phyloP scores from a whole-genome alignment of 2,888 invertebrate genomes.

The Gnatocerus cornutus region DNA sequence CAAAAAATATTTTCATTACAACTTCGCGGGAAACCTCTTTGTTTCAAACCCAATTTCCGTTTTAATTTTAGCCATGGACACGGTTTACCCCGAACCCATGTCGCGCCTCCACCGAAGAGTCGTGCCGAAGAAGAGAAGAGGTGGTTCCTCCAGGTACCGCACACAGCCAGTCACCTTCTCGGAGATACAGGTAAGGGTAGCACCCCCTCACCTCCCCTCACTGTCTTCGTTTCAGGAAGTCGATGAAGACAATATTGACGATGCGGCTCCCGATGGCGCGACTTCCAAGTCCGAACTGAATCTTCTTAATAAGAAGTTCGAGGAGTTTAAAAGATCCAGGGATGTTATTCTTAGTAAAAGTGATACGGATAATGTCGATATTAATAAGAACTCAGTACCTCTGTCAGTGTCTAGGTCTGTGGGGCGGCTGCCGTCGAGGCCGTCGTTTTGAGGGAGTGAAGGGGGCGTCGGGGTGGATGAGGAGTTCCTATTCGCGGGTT shows the following conservation, averaged over 20 bases:
- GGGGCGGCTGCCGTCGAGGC: slow-evolving; percentile 64
- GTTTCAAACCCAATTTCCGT: slow-evolving; percentile 12
- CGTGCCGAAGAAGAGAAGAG: slow-evolving; percentile 74
- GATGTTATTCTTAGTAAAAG: slow-evolving; percentile 63
- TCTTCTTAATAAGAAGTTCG: slow-evolving; percentile 73
- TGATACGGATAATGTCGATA: slow-evolving; percentile 51
- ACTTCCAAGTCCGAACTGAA: slow-evolving; percentile 73
- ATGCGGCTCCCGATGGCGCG: slow-evolving; percentile 66
- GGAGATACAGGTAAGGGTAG: slow-evolving; percentile 78
- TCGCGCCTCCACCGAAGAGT: slow-evolving; percentile 76
- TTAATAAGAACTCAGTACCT: slow-evolving; percentile 58
- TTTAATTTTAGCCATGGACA: slow-evolving; percentile 73
- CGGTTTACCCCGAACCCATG: slow-evolving; percentile 81
- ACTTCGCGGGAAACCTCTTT: no score
- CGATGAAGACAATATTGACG: slow-evolving; percentile 78
- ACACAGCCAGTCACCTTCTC: slow-evolving; percentile 85
- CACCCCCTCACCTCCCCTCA: not conserved
- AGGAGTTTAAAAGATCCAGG: slow-evolving; percentile 74
- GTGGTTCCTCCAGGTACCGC: slow-evolving; percentile 74
- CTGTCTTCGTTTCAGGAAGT: slow-evolving; percentile 75
- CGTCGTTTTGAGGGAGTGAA: slow-evolving; percentile 63
- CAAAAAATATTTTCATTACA: slow-evolving; percentile 38
- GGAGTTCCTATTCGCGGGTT: no score
- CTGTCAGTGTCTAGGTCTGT: slow-evolving; percentile 58
- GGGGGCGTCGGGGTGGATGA: not conserved